Evolutionary conservation across 1,140 invertebrate species (phyloP).

Genomic region (Rhagoletis zephyria): DNA sequence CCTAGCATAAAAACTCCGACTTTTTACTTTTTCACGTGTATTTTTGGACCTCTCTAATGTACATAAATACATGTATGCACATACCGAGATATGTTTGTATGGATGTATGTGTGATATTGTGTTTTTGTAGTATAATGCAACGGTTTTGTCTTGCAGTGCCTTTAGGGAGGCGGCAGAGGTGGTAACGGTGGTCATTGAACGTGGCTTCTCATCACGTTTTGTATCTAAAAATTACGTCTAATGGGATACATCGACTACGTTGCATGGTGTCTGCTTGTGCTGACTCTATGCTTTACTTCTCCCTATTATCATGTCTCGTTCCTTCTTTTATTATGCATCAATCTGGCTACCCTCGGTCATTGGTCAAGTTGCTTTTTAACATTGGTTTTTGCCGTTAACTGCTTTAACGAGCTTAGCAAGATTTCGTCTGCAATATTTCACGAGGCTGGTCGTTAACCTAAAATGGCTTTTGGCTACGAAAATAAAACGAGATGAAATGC

Average conservation of each 20-base stretch:
- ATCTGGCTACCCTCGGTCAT: constrained; percentile 21
- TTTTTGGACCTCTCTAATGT: too few species aligned
- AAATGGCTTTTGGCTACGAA: background rate
- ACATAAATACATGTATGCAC: too few species aligned
- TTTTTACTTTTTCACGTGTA: too few species aligned
- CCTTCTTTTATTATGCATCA: background rate
- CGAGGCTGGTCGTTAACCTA: background rate
- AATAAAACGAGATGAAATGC: too few species aligned
- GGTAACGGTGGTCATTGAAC: background rate
- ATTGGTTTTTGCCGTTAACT: background rate
- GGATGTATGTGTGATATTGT: too few species aligned
- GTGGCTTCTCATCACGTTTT: constrained; percentile 36
- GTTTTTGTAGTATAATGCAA: constrained; percentile 1
- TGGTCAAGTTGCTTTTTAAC: constrained; percentile 35
- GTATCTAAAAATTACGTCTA: constrained; percentile 25
- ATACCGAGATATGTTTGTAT: too few species aligned
- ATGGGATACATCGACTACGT: constrained; percentile 4
- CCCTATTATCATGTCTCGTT: background rate
- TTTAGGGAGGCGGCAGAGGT: background rate
- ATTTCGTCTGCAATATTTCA: background rate
- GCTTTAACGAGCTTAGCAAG: constrained; percentile 6
- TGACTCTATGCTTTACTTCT: background rate
- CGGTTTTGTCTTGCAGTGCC: background rate
- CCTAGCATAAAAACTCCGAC: too few species aligned
- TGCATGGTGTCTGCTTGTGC: background rate